These are phyloP conservation scores for Brenthis hecate DNA, from an alignment of 2,888 invertebrate species.

Conservation along the genomic window DNA sequence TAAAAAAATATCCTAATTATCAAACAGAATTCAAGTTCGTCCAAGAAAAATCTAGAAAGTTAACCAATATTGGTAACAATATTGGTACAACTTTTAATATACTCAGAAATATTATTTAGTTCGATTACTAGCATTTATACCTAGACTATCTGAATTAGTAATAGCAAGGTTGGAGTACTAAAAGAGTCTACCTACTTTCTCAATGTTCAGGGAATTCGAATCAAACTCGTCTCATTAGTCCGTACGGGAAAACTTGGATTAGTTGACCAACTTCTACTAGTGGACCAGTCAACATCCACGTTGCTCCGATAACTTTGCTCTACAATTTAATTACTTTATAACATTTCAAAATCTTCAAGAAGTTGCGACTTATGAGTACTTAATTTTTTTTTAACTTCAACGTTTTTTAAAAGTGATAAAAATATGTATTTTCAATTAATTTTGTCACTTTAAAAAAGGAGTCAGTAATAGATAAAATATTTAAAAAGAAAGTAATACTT, in stretches of 20 bases:
- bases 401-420: too few relatives aligned
- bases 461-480: too few relatives aligned
- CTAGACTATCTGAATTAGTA: conserved; percentile 6
- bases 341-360: conserved; percentile 19
- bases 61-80: too few relatives aligned
- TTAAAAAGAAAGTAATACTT: too few relatives aligned
- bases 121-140: not conserved
- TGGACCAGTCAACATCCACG: conserved; percentile 41
- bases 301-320: conserved; percentile 43
- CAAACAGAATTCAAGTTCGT: too few relatives aligned
- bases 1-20: too few relatives aligned
- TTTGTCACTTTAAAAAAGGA: too few relatives aligned
- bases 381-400: not conserved
- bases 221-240: conserved; percentile 80
- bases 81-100: too few relatives aligned
- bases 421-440: too few relatives aligned
- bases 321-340: conserved; percentile 34
- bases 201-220: conserved; percentile 66
- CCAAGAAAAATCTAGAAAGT: too few relatives aligned
- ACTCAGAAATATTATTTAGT: not conserved
- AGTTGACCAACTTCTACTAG: conserved; percentile 74
- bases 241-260: conserved; percentile 80
- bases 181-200: conserved; percentile 51
- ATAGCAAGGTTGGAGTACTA: conserved; percentile 16
- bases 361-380: conserved; percentile 4